Conservation (phyloP, 2,797 vertebrate species). For the Coregonus suidteri region DNA sequence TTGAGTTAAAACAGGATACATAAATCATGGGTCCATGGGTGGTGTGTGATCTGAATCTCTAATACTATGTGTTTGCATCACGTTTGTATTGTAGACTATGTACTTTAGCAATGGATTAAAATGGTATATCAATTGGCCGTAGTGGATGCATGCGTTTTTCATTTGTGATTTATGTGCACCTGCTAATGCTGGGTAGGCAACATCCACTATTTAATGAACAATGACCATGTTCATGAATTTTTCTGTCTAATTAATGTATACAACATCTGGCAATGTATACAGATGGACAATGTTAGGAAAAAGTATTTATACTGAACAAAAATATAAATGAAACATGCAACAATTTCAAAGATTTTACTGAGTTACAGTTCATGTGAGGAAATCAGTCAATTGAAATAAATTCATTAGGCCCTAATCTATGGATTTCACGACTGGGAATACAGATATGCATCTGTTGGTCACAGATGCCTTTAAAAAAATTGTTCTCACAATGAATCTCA, state of each 20-base stretch:
- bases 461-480: no score
- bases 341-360: no score
- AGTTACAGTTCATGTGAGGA: no score
- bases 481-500: no score
- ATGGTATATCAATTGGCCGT: slow-evolving; percentile 47
- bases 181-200: slow-evolving; percentile 21
- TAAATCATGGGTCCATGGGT: slow-evolving; percentile 62
- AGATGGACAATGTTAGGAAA: slow-evolving; percentile 39
- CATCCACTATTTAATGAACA: slow-evolving; percentile 43
- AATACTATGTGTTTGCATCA: slow-evolving; percentile 43
- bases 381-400: no score
- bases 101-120: slow-evolving; percentile 31
- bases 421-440: no score
- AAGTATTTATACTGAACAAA: slow-evolving; percentile 7
- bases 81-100: slow-evolving; percentile 36
- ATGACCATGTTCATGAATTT: slow-evolving; percentile 59
- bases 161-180: slow-evolving; percentile 60
- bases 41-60: slow-evolving; percentile 56
- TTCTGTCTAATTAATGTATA: slow-evolving; percentile 48
- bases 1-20: slow-evolving; percentile 60
- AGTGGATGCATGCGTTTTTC: slow-evolving; percentile 40
- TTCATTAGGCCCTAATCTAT: no score
- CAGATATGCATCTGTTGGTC: no score
- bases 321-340: no score
- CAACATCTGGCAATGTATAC: slow-evolving; percentile 49